Base-by-base conservation (phyloP, 1,140 invertebrate genomes). In the Rhizoglyphus robini region DNA sequence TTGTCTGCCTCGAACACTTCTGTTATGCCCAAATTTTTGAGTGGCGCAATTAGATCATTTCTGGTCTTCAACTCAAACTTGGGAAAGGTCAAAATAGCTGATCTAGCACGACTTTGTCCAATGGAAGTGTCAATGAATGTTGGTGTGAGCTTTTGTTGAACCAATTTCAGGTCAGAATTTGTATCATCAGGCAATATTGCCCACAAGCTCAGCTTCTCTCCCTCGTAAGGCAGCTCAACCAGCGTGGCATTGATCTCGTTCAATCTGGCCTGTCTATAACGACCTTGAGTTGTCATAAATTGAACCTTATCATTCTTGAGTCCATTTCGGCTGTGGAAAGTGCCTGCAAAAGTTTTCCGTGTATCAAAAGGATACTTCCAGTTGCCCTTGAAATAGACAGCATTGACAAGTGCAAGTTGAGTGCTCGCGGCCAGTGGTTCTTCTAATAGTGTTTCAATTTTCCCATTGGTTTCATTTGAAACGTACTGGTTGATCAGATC, bases 361-460 rank as follows among this genome's bases (percentile, higher is more conserved):
- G 71, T 69, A 41, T 84, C 79, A 73, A 93, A 92, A 0, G 83
- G 80, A 5, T 80, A 75, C 58, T 81, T 78, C 89, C 89, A 93
- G 34, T 79, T 76, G 13, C 86, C 88, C 76, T 89, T 90, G 74
- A 92, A 93, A 73, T 90, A 88, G 48, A 92, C 79, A 5, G 87
- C 88, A 76, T 91, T 92, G 1, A 88, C 76, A 0, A 92, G 75
- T 4, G 91, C 80, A 27, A 89, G 66, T 59, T 78, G 76, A 76
- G 79, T 68, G 15, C 67, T 32, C 0, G 81, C 83, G 13, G 81
- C 82, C 0, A 74, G 66, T 0, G 83, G 79, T 59, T 69, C 60
- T 46, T 49, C 60, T 38, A 90, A 75, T 13, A 88, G 74, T 72
- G 87, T 75, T 67, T 81, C 81, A 65, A 90, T 87, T 74, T 83